These are phyloP conservation scores for Natator depressus DNA, from an alignment of 2,113 vertebrate species.

Conservation along the genomic window DNA sequence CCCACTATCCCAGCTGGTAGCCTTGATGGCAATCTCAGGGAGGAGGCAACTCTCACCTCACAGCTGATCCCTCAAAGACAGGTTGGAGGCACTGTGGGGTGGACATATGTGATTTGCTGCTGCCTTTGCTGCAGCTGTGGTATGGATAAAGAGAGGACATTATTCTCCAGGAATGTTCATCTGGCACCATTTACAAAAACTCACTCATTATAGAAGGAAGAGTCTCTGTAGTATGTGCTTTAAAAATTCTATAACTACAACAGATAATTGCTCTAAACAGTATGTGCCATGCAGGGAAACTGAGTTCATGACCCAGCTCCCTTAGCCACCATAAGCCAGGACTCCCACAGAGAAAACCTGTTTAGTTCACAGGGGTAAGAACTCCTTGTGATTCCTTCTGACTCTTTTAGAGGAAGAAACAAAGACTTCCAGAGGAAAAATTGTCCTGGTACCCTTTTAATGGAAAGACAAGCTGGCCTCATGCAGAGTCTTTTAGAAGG, in stretches of 20 bases:
- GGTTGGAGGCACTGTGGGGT: neutral
- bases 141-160: conserved; percentile 35
- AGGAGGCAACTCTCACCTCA: neutral
- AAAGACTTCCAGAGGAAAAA: neutral
- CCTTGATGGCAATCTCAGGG: neutral
- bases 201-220: conserved; percentile 56
- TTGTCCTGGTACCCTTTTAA: neutral
- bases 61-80: neutral
- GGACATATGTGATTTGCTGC: neutral
- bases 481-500: accelerated
- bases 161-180: conserved; percentile 61
- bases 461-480: neutral
- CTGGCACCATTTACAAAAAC: conserved; percentile 45
- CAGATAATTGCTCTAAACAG: neutral
- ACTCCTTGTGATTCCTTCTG: accelerated
- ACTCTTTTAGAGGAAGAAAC: neutral
- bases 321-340: neutral
- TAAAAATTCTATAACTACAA: conserved; percentile 26
- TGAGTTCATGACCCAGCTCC: neutral
- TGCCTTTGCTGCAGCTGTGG: conserved; percentile 5
- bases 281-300: neutral
- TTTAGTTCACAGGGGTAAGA: neutral
- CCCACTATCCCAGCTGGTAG: neutral
- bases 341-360: neutral
- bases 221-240: conserved; percentile 56